Base-by-base conservation (phyloP, 1,140 invertebrate species). In the Ericerus pela region DNA sequence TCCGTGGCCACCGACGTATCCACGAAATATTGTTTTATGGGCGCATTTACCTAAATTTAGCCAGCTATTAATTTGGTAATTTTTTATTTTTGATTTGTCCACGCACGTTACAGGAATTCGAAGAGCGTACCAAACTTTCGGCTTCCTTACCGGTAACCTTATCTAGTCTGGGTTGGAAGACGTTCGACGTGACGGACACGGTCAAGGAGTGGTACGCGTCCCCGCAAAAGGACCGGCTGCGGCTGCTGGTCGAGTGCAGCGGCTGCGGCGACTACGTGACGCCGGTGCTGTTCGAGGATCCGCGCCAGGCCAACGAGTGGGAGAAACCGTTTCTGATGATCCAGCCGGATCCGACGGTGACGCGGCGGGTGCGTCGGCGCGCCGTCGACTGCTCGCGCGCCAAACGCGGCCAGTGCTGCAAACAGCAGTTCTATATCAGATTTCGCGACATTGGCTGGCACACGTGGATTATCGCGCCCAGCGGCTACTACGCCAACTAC, bases 381-480 rank as follows among this genome's bases (percentile, higher is more conserved):
- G 84, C 88, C 30, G 75, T 91, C 37, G 86, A 90, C 65, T 92
- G 88, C 69, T 80, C 74, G 65, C 82, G 76, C 55, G 81, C 79
- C 59, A 72, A 76, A 52, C 78, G 77, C 59, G 84, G 82, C 57
- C 82, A 85, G 66, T 95, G 91, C 69, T 94, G 90, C 71, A 89
- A 91, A 63, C 82, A 93, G 68, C 79, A 83, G 22, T 88, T 93
- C 70, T 90, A 87, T 72, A 87, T 95, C 38, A 88, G 80, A 67
- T 95, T 95, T 72, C 81, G 82, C 60, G 80, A 86, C 55, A 76
- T 95, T 14, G 88, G 88, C 55, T 95, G 90, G 90, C 88, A 92
- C 67, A 88, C 92, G 72, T 93, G 88, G 87, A 90, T 96, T 64
- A 91, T 94, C 59, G 88, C 87, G 31, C 89, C 90, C 4, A 68